These are phyloP conservation scores for Calephelis perditalis DNA, from an alignment of 2,888 invertebrate genomes.

Conservation along the genomic window DNA sequence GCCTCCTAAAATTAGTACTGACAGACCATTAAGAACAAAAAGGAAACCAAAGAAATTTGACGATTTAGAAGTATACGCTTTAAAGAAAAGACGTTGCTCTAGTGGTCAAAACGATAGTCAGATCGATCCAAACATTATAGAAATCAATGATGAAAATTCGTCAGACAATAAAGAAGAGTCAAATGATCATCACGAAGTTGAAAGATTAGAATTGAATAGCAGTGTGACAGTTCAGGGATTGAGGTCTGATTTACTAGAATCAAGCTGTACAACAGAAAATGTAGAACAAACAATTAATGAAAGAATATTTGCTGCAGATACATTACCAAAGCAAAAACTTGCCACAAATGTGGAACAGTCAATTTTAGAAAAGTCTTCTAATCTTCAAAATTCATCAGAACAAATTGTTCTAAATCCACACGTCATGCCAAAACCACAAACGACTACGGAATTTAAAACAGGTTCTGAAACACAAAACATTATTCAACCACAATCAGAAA, in stretches of 20 bases:
- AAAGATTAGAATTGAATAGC: neutral
- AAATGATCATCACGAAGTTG: neutral
- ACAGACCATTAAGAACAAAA: constrained; percentile 54
- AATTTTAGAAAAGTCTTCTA: neutral
- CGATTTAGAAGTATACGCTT: constrained; percentile 39
- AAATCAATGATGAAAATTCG: constrained; percentile 10
- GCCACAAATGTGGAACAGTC: neutral
- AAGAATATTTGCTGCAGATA: no score
- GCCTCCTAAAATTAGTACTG: constrained; percentile 42
- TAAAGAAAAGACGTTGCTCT: constrained; percentile 43
- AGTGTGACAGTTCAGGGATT: neutral
- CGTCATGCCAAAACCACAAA: neutral
- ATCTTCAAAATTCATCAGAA: neutral
- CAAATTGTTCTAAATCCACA: neutral
- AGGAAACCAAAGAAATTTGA: constrained; percentile 65
- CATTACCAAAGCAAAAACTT: no score
- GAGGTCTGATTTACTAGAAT: neutral
- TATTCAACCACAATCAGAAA: neutral
- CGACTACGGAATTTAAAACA: neutral
- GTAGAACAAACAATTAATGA: no score
- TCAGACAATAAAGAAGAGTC: constrained; percentile 10
- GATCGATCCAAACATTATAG: constrained; percentile 18
- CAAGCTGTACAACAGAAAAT: no score
- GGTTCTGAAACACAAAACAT: neutral
- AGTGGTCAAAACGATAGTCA: constrained; percentile 30